These are phyloP conservation scores for Pachyramphus minor DNA, from an alignment of 2,113 vertebrate species.

Conservation along the genomic window DNA sequence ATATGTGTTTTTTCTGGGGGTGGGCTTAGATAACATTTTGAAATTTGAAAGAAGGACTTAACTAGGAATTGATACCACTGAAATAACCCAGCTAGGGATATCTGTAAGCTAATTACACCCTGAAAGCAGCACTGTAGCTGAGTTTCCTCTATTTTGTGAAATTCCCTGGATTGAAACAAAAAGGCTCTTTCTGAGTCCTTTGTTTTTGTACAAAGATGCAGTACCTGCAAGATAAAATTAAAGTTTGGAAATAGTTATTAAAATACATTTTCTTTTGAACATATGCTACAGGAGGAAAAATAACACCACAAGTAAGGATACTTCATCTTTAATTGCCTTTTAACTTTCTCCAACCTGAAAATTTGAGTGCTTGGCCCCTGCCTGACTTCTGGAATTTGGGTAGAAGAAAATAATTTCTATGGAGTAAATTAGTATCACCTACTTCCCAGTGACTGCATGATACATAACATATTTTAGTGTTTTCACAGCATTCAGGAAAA, in stretches of 20 bases:
- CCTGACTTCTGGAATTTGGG: background rate
- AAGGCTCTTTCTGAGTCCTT: background rate
- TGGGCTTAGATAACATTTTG: background rate
- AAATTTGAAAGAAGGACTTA: background rate
- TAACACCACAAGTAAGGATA: background rate
- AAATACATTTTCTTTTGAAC: background rate
- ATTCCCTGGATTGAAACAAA: background rate
- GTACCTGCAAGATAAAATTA: conserved; percentile 44
- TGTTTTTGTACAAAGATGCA: conserved; percentile 48
- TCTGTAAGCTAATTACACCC: background rate
- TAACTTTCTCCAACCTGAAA: background rate
- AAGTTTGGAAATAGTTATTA: background rate
- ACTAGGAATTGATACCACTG: background rate
- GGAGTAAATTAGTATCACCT: background rate
- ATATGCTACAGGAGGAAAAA: background rate
- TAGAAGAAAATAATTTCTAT: background rate
- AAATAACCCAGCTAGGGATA: background rate
- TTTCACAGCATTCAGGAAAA: background rate
- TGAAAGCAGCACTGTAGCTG: background rate
- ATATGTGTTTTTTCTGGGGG: background rate
- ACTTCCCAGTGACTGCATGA: background rate
- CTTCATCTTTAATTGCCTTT: background rate
- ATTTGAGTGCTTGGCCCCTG: background rate
- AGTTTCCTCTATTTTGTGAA: background rate
- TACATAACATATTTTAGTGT: background rate